A percentile compares a stretch with the other conserved stretches of the same genome.
Evolutionary conservation across 2,113 vertebrate species (phyloP).

Genomic region (Lagopus muta): DNA sequence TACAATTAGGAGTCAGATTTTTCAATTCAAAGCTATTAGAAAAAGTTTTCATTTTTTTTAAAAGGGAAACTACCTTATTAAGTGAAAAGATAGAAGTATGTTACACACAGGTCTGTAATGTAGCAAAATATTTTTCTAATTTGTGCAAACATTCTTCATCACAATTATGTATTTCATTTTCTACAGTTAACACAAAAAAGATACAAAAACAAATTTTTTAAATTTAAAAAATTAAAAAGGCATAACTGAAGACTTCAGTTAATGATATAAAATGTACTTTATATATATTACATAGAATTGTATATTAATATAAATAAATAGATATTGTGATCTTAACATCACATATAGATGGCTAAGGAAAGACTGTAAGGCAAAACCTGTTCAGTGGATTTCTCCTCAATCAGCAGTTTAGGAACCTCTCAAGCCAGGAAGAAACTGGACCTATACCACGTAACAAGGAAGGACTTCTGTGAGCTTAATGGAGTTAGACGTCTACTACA

Average conservation of each 20-base stretch:
- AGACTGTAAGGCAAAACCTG: neutral
- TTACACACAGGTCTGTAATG: neutral
- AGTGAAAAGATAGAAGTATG: neutral
- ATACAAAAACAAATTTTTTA: neutral
- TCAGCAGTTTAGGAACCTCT: neutral
- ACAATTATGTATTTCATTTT: neutral
- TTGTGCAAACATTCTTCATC: neutral
- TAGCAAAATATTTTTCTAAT: neutral
- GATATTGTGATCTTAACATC: neutral
- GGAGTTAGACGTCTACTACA: neutral
- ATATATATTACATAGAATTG: neutral
- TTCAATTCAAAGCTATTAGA: neutral
- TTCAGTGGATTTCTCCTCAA: neutral
- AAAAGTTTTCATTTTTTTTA: neutral
- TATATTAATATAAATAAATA: conserved; percentile 28
- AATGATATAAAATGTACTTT: neutral
- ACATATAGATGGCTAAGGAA: neutral
- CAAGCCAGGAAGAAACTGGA: neutral
- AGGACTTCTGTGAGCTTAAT: neutral
- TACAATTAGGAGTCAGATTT: neutral
- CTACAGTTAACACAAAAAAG: neutral
- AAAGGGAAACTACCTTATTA: neutral
- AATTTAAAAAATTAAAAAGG: neutral
- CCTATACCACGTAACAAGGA: neutral
- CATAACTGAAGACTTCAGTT: neutral